phyloP scores from a whole-genome alignment of 2,888 invertebrate species.

The Stomorhina lunata region DNA sequence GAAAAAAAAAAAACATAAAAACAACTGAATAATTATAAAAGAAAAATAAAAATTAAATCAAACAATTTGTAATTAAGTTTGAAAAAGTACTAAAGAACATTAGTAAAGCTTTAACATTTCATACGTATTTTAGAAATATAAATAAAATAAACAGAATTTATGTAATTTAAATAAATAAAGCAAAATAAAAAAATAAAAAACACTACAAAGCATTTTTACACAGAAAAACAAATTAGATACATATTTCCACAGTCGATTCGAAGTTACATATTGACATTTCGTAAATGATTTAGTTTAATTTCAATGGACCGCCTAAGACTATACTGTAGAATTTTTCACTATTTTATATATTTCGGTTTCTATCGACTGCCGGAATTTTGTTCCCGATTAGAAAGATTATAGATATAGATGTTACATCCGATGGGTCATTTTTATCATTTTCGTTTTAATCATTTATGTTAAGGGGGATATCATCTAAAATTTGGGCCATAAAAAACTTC shows the following conservation, averaged over 20 bases:
- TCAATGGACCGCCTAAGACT: no score
- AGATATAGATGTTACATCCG: no score
- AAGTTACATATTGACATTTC: no score
- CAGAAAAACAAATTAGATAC: not conserved
- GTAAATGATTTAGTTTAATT: no score
- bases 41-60: conserved; percentile 64
- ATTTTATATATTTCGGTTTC: no score
- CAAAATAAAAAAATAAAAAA: not conserved
- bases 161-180: not conserved
- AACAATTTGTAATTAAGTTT: conserved; percentile 58
- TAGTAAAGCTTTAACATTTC: conserved; percentile 44
- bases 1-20: not conserved
- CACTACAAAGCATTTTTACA: not conserved
- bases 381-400: no score
- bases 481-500: no score
- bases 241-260: not conserved
- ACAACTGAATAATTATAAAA: not conserved
- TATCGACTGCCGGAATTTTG: no score
- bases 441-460: no score
- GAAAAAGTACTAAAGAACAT: conserved; percentile 19
- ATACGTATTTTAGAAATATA: conserved; percentile 5
- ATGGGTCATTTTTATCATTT: no score
- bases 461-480: no score
- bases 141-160: not conserved
- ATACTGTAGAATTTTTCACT: no score